Conservation (phyloP, 2,888 invertebrate genomes). For the Cataglyphis rosenhaueri region DNA sequence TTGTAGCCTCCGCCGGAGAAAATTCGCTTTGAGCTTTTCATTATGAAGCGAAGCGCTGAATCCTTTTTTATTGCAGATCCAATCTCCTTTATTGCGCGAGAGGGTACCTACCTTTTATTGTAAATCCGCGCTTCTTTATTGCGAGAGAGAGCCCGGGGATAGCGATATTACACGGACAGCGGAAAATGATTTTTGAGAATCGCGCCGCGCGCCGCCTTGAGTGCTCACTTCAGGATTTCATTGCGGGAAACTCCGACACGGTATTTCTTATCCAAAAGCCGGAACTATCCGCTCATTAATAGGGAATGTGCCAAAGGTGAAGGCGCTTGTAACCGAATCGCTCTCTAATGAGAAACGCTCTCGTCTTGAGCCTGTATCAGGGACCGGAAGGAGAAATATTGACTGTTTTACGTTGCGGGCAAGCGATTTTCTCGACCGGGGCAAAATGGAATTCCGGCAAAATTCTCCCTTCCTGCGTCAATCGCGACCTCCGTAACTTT, state of each 20-base stretch:
- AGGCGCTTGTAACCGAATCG: slow-evolving; percentile 17
- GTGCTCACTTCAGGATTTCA: slow-evolving; percentile 38
- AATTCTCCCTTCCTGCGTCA: background rate
- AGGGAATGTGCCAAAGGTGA: background rate
- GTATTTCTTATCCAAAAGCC: background rate
- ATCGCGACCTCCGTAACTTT: slow-evolving; percentile 15
- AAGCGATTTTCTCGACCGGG: background rate
- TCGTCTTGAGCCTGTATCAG: background rate
- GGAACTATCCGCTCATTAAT: slow-evolving; percentile 23
- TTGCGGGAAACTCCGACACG: slow-evolving; percentile 8
- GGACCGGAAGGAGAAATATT: background rate
- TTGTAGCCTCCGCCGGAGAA: slow-evolving; percentile 49
- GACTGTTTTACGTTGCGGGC: slow-evolving; percentile 6
- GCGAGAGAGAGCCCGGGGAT: slow-evolving; percentile 23
- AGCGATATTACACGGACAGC: slow-evolving; percentile 52
- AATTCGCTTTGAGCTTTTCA: slow-evolving; percentile 58
- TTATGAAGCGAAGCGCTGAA: slow-evolving; percentile 55
- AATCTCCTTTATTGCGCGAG: slow-evolving; percentile 53
- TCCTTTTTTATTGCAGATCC: slow-evolving; percentile 56
- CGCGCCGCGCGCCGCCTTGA: slow-evolving; percentile 16
- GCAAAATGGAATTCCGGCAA: slow-evolving; percentile 16
- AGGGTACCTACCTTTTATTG: slow-evolving; percentile 55
- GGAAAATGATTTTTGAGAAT: slow-evolving; percentile 57
- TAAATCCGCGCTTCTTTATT: slow-evolving; percentile 56
- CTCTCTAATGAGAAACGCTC: background rate